Conservation (phyloP, 2,797 vertebrate species). For the Chromis chromis region DNA sequence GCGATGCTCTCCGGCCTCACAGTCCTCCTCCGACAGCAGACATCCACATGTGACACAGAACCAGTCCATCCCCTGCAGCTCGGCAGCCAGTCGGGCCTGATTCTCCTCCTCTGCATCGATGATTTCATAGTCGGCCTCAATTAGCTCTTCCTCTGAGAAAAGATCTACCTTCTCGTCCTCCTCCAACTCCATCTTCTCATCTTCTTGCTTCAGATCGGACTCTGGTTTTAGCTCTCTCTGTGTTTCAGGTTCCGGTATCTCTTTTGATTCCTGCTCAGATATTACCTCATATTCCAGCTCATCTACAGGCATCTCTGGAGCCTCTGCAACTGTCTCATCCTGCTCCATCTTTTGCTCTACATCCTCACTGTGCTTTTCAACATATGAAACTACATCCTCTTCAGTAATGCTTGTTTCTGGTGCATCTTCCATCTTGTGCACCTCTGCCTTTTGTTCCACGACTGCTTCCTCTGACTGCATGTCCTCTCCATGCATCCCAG, state of each 20-base stretch:
- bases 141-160: conserved; percentile 76
- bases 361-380: conserved; percentile 54
- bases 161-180: conserved; percentile 69
- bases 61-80: conserved; percentile 87
- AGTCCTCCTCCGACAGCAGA: conserved; percentile 87
- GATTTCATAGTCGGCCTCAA: conserved; percentile 86
- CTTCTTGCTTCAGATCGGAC: conserved; percentile 26
- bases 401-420: conserved; percentile 24
- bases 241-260: conserved; percentile 67
- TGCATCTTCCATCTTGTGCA: conserved; percentile 9
- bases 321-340: conserved; percentile 27
- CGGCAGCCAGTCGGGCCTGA: conserved; percentile 79
- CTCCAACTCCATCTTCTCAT: conserved; percentile 50
- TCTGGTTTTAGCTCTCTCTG: conserved; percentile 49
- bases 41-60: conserved; percentile 91
- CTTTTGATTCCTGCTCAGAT: conserved; percentile 83
- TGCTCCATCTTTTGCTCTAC: conserved; percentile 17
- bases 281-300: conserved; percentile 88
- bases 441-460: conserved; percentile 18
- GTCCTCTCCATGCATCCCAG: conserved; percentile 52
- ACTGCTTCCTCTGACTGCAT: conserved; percentile 30
- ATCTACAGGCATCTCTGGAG: conserved; percentile 78
- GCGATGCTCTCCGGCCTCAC: conserved; percentile 85
- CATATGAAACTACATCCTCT: conserved; percentile 13
- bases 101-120: conserved; percentile 84